Evolutionary conservation across 2,888 invertebrate species (phyloP).

Genomic region (Brachyopa scutellaris): DNA sequence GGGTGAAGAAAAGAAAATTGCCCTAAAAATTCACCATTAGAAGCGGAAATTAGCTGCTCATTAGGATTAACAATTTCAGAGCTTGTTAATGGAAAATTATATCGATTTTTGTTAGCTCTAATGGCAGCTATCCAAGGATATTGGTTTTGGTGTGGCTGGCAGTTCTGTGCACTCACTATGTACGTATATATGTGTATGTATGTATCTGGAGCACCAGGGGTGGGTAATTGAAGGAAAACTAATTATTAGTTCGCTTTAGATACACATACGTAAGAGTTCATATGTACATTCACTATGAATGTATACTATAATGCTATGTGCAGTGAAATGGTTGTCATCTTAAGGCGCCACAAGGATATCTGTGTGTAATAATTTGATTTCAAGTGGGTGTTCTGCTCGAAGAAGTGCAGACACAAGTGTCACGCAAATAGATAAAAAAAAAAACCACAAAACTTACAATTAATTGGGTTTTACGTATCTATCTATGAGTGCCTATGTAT

Average conservation of each 20-base stretch:
- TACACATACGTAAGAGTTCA: too few relatives aligned
- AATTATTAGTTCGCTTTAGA: conserved; percentile 61
- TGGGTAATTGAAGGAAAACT: conserved; percentile 70
- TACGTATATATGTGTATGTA: not conserved
- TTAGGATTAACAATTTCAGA: conserved; percentile 65
- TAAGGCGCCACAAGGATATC: conserved; percentile 63
- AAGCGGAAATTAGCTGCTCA: conserved; percentile 70
- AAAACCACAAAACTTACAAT: conserved; percentile 64
- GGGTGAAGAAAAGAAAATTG: conserved; percentile 14
- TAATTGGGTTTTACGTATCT: conserved; percentile 66
- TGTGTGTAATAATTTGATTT: conserved; percentile 54
- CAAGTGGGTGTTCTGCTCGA: conserved; percentile 33
- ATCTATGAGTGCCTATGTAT: too few relatives aligned
- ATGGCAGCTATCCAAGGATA: conserved; percentile 51
- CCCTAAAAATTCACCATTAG: conserved; percentile 35
- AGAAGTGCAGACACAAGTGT: conserved; percentile 63
- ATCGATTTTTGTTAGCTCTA: conserved; percentile 58
- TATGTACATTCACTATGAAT: too few relatives aligned
- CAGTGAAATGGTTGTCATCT: conserved; percentile 45
- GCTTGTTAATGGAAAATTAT: conserved; percentile 69
- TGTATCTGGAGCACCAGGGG: conserved; percentile 12
- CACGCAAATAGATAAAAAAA: conserved; percentile 52
- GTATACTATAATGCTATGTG: too few relatives aligned
- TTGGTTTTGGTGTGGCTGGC: not conserved
- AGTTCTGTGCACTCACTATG: too few relatives aligned